A percentile compares a stretch with the other conserved stretches of the same genome.
Evolutionary conservation across 2,888 invertebrate genomes (phyloP).

Genomic region (Liodrosophila aerea): DNA sequence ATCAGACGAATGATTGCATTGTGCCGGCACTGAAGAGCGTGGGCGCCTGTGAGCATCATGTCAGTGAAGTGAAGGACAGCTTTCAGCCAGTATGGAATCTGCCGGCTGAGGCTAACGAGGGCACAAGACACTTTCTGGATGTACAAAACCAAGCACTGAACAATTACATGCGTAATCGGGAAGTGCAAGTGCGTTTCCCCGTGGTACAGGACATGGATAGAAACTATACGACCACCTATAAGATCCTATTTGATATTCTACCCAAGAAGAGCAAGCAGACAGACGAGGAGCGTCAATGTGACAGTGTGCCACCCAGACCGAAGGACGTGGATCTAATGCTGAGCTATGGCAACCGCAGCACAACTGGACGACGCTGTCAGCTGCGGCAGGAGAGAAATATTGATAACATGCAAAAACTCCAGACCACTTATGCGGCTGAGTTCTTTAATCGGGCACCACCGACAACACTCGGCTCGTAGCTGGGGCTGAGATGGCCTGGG

Average conservation of each 20-base stretch:
- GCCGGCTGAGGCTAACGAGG: conserved; percentile 1
- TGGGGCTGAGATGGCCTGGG: too few species aligned
- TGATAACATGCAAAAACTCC: conserved; percentile 17
- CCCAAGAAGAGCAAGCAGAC: conserved; percentile 12
- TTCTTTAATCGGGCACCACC: conserved; percentile 1
- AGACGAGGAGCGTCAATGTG: not conserved
- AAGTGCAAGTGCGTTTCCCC: conserved; percentile 21
- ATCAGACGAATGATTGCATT: conserved; percentile 25
- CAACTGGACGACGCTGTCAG: conserved; percentile 20
- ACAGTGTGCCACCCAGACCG: conserved; percentile 7
- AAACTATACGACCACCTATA: conserved; percentile 48
- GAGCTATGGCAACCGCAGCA: conserved; percentile 43
- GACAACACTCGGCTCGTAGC: not conserved
- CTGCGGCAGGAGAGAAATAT: not conserved
- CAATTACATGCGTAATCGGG: conserved; percentile 3
- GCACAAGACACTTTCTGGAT: conserved; percentile 3
- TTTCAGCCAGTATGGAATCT: not conserved
- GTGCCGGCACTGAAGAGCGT: conserved; percentile 25
- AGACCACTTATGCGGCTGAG: conserved; percentile 34
- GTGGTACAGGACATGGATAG: conserved; percentile 5
- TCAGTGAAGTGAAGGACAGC: conserved; percentile 16
- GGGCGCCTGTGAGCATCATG: conserved; percentile 18
- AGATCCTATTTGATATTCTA: conserved; percentile 33
- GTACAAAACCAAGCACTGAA: conserved; percentile 15
- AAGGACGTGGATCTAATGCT: conserved; percentile 26